Evolutionary conservation across 2,113 vertebrate species (phyloP).

Genomic region (Anarhynchus alexandrinus): DNA sequence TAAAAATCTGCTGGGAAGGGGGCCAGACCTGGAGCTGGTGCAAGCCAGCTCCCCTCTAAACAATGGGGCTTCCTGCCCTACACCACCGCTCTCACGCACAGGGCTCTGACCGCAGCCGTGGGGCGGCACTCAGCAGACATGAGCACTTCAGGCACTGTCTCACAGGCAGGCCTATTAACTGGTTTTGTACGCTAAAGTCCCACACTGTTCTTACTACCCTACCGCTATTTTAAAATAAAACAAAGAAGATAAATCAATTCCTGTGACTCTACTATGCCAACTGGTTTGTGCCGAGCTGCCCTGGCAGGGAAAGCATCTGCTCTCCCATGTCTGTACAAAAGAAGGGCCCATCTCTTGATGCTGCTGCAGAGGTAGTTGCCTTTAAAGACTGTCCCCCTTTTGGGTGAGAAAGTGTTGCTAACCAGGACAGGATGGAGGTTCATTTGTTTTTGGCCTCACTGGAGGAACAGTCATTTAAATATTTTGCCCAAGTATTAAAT

Average conservation of each 20-base stretch:
- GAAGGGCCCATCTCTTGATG: neutral
- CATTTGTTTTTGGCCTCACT: neutral
- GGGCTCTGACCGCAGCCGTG: rapidly evolving
- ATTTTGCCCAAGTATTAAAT: neutral
- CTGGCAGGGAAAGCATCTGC: neutral
- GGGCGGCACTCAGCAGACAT: neutral
- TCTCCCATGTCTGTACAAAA: neutral
- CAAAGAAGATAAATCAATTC: neutral
- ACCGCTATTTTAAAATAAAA: neutral
- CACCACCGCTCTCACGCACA: too few relatives aligned
- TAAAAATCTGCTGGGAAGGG: rapidly evolving
- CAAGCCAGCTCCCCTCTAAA: neutral
- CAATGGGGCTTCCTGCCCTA: neutral
- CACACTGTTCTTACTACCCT: neutral
- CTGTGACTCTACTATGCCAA: rapidly evolving
- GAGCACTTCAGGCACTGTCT: rapidly evolving
- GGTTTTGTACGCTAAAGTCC: neutral
- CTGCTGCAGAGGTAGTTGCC: neutral
- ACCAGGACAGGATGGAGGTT: neutral
- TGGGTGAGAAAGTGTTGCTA: neutral
- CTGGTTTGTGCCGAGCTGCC: neutral
- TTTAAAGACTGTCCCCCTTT: neutral
- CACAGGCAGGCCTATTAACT: neutral
- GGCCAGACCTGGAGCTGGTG: neutral
- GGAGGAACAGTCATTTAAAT: neutral